Evolutionary conservation across 2,888 invertebrate genomes (phyloP), one percentile per base, ranked within the genome.

Genomic region (Busseola fusca): DNA sequence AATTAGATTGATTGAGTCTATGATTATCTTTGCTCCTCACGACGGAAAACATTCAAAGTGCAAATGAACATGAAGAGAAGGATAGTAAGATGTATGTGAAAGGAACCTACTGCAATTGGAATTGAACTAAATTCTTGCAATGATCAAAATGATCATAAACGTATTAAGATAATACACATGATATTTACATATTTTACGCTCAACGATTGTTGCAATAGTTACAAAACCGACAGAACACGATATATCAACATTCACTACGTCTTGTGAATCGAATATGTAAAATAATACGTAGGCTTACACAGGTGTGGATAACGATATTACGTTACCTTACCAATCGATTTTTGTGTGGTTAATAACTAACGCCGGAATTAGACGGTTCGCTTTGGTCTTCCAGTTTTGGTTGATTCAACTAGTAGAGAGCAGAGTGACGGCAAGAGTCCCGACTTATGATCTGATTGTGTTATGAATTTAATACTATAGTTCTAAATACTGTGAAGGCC

Each of bases 211-310:
- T 72, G 71, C 81, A 84, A 77, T 69, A 60, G 58, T 77, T 76
- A 67, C 69, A 67, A 83, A 64, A 85, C 73, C 66, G 34, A 72
- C 0, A 74, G 65, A 81, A 84, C 40, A 27, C 70, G 78, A 84
- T 85, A 81, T 54, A 72, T 64, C 52, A 45, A 74, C 76, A 75
- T 83, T 85, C 71, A 75, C 76, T 60, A 64, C 64, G 68, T 65
- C 72, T 75, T 78, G 78, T 62, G 78, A 78, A 68, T 70, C 56
- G 68, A 74, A 74, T 63, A 81, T 59, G 84, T 76, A 84, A 82
- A 58, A 10, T 60, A 75, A 84, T 83, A 78, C 48, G 60, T 64
- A 56, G 57, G n/a, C 56, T 27, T 37, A 67, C 69, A 68, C 76
- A 83, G 78, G 78, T 84, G 76, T 83, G 63, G 69, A 37, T 77